Percentiles rank a stretch among this genome's conserved stretches.
phyloP scores from a whole-genome alignment of 2,797 vertebrate genomes.

The Vultur gryphus region DNA sequence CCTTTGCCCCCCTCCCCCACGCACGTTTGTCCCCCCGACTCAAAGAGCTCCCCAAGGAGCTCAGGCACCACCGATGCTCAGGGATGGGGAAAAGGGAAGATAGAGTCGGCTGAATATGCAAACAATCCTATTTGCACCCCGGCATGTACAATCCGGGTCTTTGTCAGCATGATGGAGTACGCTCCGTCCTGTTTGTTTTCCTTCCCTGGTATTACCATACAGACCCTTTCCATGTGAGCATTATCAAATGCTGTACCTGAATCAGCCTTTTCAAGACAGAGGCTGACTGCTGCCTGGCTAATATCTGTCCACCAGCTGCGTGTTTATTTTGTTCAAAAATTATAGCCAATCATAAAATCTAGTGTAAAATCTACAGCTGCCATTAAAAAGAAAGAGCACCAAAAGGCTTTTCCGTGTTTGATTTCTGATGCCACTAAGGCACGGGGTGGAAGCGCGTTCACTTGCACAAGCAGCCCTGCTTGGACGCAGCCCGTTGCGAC shows the following conservation, averaged over 20 bases:
- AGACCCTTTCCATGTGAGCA: not conserved
- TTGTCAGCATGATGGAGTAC: not conserved
- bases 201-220: not conserved
- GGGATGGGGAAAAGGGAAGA: not conserved
- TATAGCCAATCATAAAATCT: not conserved
- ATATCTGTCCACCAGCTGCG: not conserved
- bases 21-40: not conserved
- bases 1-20: not conserved
- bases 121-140: not conserved
- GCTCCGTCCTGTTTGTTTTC: not conserved
- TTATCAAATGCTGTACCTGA: not conserved
- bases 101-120: not conserved
- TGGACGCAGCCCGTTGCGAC: rapidly evolving
- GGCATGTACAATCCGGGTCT: not conserved
- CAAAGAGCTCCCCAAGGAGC: constrained; percentile 9
- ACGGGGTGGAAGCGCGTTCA: not conserved
- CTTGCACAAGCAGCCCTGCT: not conserved
- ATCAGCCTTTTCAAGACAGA: not conserved
- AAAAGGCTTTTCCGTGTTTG: not conserved
- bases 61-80: not conserved
- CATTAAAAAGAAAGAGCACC: not conserved
- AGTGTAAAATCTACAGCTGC: not conserved
- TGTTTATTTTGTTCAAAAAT: not conserved
- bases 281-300: not conserved
- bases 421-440: not conserved